These are phyloP conservation scores for Semnopithecus entellus DNA, from an alignment of 2,113 vertebrate genomes.

Conservation along the genomic window DNA sequence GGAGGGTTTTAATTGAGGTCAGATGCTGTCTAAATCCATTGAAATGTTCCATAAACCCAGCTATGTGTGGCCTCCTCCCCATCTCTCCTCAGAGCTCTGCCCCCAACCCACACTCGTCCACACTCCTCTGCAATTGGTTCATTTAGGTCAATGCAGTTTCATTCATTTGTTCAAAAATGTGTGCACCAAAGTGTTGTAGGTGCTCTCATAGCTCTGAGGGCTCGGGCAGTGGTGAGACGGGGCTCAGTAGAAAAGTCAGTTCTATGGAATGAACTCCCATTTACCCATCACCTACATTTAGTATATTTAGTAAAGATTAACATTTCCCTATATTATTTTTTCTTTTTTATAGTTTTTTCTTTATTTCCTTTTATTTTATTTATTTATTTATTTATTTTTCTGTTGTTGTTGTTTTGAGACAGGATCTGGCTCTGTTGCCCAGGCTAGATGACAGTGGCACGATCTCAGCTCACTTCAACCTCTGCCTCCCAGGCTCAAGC, in stretches of 20 bases:
- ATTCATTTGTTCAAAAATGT: not conserved
- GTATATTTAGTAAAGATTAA: not conserved
- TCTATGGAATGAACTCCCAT: not conserved
- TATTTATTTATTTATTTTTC: no score
- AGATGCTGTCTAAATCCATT: not conserved
- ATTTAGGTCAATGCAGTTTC: not conserved
- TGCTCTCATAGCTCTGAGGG: rapidly evolving
- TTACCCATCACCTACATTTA: not conserved
- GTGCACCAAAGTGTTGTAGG: not conserved
- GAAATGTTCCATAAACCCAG: not conserved
- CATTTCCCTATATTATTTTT: not conserved
- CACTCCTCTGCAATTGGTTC: rapidly evolving
- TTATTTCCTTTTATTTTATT: no score
- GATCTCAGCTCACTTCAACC: no score
- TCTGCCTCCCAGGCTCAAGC: no score
- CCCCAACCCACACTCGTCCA: not conserved
- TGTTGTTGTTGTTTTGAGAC: no score
- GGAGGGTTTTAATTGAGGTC: not conserved
- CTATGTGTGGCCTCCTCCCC: not conserved
- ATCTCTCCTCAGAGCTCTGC: rapidly evolving
- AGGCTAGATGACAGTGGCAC: no score
- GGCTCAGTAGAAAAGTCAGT: rapidly evolving
- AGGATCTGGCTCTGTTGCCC: no score
- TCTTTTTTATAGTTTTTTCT: not conserved
- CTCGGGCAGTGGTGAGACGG: rapidly evolving